Evolutionary conservation across 2,888 invertebrate species (phyloP), one percentile per base, ranked within the genome.

Genomic region (Scotopteryx bipunctaria): DNA sequence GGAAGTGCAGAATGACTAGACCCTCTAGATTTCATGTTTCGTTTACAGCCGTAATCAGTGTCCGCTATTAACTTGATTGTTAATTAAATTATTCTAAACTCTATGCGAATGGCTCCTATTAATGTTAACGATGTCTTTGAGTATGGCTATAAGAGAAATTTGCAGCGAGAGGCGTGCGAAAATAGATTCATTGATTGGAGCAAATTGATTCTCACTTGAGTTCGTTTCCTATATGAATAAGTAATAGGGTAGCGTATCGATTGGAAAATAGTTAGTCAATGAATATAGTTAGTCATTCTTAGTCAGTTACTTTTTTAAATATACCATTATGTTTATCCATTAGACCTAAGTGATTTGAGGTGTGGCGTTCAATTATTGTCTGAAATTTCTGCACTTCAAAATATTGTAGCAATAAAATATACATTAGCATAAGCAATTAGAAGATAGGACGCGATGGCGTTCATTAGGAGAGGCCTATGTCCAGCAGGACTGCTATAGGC

Each of bases 351-450:
- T 25, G 25, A 23, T 35, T 11, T 17, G n/a, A n/a, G n/a, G 21
- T 25, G 25, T 9, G 9, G 2, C 9, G 4, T 9, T 11, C n/a
- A 25, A 25, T 15, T 25, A 25, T 25, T 21, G n/a, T 27, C 25
- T 15, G 38, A 9, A 9, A 25, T 38, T 38, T 25, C 25, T 25
- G 27, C 27, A 3, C 9, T 27, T 27, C 25, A 48, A 38, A 25
- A 13, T 13, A 32, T 32, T 59, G 64, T 63, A 64, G 66, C 47
- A 58, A 54, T 66, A 67, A 63, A 67, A 50, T 44, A 27, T 54
- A 58, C 50, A 50, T 47, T 25, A 37, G 8, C 11, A 44, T 35
- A 43, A 60, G 61, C 49, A 65, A n/a, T n/a, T n/a, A n/a, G n/a
- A n/a, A n/a, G n/a, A n/a, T n/a, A n/a, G n/a, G n/a, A n/a, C n/a